Conservation (phyloP, 1,140 invertebrate species). For the Acarapis woodi region DNA sequence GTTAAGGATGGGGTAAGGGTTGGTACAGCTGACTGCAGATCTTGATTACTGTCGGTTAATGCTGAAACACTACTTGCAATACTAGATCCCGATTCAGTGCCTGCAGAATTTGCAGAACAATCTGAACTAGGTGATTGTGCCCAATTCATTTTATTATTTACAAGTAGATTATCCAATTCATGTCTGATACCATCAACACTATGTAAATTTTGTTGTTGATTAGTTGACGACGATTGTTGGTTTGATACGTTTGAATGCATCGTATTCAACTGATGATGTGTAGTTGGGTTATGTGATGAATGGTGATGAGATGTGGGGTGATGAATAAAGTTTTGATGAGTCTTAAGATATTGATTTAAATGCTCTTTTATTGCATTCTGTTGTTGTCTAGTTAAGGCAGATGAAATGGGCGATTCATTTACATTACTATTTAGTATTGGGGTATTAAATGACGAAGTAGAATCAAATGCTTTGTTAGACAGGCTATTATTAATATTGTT, state of each 20-base stretch:
- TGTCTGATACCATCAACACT: conserved; percentile 9
- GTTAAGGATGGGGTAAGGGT: conserved; percentile 57
- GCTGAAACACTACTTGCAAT: conserved; percentile 3
- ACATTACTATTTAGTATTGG: neutral
- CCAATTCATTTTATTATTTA: conserved; percentile 1
- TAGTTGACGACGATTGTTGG: conserved; percentile 1
- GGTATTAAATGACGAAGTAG: neutral
- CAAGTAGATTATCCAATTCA: conserved; percentile 8
- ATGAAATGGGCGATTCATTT: neutral
- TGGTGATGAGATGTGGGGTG: neutral
- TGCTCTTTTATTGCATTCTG: neutral
- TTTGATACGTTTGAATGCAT: too few species aligned
- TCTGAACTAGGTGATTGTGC: conserved; percentile 7
- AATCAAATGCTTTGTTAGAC: neutral
- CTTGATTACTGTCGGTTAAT: conserved; percentile 3
- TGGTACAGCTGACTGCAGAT: conserved; percentile 18
- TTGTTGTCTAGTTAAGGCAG: neutral
- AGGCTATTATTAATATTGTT: neutral
- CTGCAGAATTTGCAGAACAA: conserved; percentile 1
- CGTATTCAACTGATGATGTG: conserved; percentile 18
- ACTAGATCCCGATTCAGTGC: conserved; percentile 1
- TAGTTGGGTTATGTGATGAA: conserved; percentile 1
- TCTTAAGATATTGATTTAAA: too few species aligned
- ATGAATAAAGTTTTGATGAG: neutral
- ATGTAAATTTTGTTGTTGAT: neutral